Evolutionary conservation across 2,113 vertebrate species (phyloP).

Genomic region (Actenoides lindsayi): DNA sequence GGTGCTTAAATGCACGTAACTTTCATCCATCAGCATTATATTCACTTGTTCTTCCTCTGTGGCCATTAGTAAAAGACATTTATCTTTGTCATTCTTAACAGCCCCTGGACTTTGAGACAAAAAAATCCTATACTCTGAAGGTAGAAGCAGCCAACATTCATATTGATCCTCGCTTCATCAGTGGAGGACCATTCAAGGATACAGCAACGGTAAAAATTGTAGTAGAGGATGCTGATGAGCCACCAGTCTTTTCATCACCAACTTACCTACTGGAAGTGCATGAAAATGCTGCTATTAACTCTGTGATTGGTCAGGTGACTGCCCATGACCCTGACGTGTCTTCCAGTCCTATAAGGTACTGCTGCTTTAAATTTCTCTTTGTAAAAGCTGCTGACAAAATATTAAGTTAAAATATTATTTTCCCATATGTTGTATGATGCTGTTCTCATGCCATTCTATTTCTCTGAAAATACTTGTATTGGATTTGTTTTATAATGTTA

Average conservation of each 20-base stretch:
- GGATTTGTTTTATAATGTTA: background rate
- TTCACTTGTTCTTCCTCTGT: constrained; percentile 69
- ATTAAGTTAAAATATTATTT: background rate
- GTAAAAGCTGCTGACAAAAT: background rate
- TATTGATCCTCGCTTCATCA: constrained; percentile 83
- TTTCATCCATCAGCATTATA: constrained; percentile 71
- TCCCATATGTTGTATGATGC: background rate
- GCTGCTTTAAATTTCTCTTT: background rate
- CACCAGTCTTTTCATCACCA: constrained; percentile 89
- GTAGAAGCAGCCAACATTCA: constrained; percentile 92
- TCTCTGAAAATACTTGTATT: background rate
- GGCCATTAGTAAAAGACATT: constrained; percentile 75
- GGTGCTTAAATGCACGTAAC: constrained; percentile 49
- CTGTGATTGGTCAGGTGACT: constrained; percentile 88
- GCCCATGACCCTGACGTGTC: constrained; percentile 89
- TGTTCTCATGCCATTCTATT: background rate
- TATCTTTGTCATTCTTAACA: constrained; percentile 80
- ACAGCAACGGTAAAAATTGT: constrained; percentile 90
- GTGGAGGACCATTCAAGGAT: constrained; percentile 91
- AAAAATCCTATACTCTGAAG: constrained; percentile 90
- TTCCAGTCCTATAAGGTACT: constrained; percentile 91
- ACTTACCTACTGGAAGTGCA: constrained; percentile 91
- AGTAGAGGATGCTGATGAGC: constrained; percentile 93
- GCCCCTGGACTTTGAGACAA: constrained; percentile 94
- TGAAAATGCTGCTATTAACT: constrained; percentile 91